A percentile compares a stretch with the other conserved stretches of the same genome.
These are phyloP conservation scores for Passer montanus DNA, from an alignment of 2,113 vertebrate species.

Conservation along the genomic window DNA sequence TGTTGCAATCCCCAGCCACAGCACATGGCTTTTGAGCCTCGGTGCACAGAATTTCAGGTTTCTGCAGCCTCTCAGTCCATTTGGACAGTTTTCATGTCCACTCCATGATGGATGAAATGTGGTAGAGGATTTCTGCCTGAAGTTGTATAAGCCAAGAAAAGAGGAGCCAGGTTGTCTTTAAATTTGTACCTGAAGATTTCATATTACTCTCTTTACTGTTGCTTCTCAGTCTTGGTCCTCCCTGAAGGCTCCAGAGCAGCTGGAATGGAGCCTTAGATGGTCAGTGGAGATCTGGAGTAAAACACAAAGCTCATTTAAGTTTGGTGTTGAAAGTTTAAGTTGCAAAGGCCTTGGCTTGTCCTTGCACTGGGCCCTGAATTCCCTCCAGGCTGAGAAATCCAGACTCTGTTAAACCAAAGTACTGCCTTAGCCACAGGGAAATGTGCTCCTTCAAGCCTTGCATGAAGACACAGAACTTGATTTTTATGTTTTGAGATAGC, in stretches of 20 bases:
- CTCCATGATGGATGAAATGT: not conserved
- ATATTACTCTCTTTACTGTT: not conserved
- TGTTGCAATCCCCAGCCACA: not conserved
- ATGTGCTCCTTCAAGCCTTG: not conserved
- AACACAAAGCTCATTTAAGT: not conserved
- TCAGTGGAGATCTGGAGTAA: not conserved
- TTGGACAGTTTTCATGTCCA: not conserved
- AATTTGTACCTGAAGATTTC: not conserved
- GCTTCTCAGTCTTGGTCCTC: not conserved
- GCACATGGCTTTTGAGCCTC: not conserved
- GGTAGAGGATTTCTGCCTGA: not conserved
- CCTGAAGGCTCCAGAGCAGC: not conserved
- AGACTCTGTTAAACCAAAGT: not conserved
- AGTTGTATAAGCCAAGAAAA: not conserved
- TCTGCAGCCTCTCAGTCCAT: not conserved
- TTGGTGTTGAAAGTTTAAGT: not conserved
- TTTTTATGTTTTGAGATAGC: not conserved
- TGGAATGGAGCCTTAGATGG: not conserved
- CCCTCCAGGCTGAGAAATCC: not conserved
- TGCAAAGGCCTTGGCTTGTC: not conserved
- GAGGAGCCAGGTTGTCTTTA: not conserved
- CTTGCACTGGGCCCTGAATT: not conserved
- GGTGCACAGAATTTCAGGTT: not conserved
- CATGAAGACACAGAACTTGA: not conserved
- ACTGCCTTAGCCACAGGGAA: not conserved